Conservation (phyloP, 2,797 vertebrate genomes). For the Rhyacichthys aspro region DNA sequence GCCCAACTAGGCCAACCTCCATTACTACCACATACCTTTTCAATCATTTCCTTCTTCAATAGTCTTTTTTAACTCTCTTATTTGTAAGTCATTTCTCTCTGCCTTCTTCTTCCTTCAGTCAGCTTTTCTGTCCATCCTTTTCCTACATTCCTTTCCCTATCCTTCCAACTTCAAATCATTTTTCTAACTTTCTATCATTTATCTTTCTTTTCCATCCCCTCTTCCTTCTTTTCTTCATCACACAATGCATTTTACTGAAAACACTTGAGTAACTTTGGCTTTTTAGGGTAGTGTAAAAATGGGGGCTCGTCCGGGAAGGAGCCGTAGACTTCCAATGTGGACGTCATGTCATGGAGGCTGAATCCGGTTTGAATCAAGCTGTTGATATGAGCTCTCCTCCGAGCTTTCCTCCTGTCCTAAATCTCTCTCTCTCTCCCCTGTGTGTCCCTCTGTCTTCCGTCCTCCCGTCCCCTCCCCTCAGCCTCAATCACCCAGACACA, state of each 20-base stretch:
- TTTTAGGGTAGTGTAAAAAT: not conserved
- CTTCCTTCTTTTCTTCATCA: not conserved
- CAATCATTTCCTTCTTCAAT: not conserved
- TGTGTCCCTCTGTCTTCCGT: constrained; percentile 43
- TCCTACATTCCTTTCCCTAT: no score
- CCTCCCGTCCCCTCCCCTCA: constrained; percentile 61
- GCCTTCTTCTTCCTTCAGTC: not conserved
- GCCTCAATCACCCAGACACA: constrained; percentile 78
- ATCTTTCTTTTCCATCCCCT: not conserved
- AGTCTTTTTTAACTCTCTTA: no score
- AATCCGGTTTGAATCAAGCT: constrained; percentile 37
- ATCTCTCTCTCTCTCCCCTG: constrained; percentile 32
- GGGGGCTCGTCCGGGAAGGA: not conserved
- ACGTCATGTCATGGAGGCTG: constrained; percentile 40
- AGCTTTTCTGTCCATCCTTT: no score
- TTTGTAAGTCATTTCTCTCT: no score
- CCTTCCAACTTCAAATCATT: not conserved
- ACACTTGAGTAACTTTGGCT: no score
- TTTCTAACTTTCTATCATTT: not conserved
- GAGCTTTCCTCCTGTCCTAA: constrained; percentile 59
- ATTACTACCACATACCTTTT: no score
- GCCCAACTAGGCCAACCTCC: no score
- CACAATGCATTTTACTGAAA: not conserved
- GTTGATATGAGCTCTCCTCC: constrained; percentile 71
- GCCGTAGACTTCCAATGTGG: constrained; percentile 15